phyloP scores from a whole-genome alignment of 2,888 invertebrate genomes.

The Crioceris asparagi region DNA sequence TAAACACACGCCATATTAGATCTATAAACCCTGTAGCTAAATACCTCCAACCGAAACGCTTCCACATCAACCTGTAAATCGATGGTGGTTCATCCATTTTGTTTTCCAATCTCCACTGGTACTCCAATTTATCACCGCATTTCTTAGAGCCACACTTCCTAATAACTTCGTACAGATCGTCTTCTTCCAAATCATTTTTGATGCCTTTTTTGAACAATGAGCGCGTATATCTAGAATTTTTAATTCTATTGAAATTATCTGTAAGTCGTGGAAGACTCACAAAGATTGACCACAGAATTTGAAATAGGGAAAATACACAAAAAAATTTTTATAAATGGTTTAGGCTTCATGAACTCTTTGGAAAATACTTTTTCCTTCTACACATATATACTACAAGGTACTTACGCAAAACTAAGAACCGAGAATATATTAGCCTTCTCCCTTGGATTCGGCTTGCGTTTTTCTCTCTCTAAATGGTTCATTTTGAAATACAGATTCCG shows the following conservation, averaged over 20 bases:
- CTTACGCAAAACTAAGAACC: conserved; percentile 23
- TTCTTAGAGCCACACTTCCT: conserved; percentile 28
- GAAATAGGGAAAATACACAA: too few species aligned
- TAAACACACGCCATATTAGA: conserved; percentile 14
- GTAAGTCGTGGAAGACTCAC: too few species aligned
- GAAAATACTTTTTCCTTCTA: too few species aligned
- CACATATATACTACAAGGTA: too few species aligned
- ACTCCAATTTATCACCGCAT: conserved; percentile 26
- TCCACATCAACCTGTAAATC: conserved; percentile 16
- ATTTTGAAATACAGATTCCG: too few species aligned
- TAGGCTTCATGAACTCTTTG: too few species aligned
- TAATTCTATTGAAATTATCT: too few species aligned
- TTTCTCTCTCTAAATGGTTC: conserved; percentile 21
- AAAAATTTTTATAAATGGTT: too few species aligned
- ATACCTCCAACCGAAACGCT: conserved; percentile 17
- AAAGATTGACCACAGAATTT: too few species aligned
- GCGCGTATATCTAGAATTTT: conserved; percentile 56
- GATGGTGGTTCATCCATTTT: conserved; percentile 13
- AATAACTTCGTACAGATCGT: conserved; percentile 46
- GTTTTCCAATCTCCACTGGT: conserved; percentile 21
- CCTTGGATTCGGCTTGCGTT: conserved; percentile 21
- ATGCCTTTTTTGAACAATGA: conserved; percentile 55
- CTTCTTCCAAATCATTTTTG: conserved; percentile 49
- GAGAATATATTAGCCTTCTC: conserved; percentile 24
- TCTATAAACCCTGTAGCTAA: conserved; percentile 13